A percentile compares a stretch with the other conserved stretches of the same genome.
Evolutionary conservation across 2,113 vertebrate genomes (phyloP).

Genomic region (Rhinichthys klamathensis): DNA sequence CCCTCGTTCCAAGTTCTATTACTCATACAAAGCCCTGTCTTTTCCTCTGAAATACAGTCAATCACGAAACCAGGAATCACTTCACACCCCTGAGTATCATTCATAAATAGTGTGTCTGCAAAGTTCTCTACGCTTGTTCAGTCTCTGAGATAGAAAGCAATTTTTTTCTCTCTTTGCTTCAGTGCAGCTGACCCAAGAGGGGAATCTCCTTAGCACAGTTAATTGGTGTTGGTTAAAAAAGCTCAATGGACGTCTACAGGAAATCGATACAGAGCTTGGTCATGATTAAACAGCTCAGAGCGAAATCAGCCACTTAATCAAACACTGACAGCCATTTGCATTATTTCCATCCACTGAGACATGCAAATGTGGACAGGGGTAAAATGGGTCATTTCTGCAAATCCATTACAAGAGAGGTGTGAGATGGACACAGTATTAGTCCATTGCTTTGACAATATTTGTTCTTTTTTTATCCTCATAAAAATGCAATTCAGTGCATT

Average conservation of each 20-base stretch:
- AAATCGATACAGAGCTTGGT: conserved; percentile 64
- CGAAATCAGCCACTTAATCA: conserved; percentile 47
- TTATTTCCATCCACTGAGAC: conserved; percentile 14
- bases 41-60: conserved; percentile 5
- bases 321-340: conserved; percentile 42
- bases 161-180: conserved; percentile 65
- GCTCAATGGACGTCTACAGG: conserved; percentile 55
- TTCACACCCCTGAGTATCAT: conserved; percentile 33
- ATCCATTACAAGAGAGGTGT: background rate
- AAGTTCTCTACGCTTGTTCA: conserved; percentile 23
- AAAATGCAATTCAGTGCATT: background rate
- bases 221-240: conserved; percentile 67
- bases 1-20: background rate
- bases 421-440: background rate
- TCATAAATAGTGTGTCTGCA: conserved; percentile 20
- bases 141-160: conserved; percentile 18
- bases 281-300: conserved; percentile 55
- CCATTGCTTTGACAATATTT: background rate
- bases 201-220: conserved; percentile 60
- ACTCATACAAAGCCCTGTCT: background rate
- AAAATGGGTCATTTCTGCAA: background rate
- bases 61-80: background rate
- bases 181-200: conserved; percentile 40
- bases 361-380: conserved; percentile 15
- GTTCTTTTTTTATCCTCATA: background rate